These are phyloP conservation scores for Melanerpes formicivorus DNA, from an alignment of 2,113 vertebrate species.

Conservation along the genomic window DNA sequence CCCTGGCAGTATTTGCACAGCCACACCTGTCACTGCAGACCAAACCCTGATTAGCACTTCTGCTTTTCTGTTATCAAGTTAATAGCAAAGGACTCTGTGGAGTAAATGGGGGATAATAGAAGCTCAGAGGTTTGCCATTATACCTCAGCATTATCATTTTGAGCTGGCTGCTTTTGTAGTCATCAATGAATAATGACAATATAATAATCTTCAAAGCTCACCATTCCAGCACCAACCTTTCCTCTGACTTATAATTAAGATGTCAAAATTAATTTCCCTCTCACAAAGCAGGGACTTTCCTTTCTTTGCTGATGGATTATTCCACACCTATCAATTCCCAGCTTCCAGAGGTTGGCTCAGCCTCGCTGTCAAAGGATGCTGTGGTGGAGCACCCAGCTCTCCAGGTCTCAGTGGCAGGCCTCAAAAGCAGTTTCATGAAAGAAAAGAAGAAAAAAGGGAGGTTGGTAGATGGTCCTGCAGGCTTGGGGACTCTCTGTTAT, in stretches of 20 bases:
- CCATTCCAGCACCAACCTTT: slow-evolving; percentile 59
- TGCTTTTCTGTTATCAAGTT: slow-evolving; percentile 33
- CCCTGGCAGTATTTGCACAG: slow-evolving; percentile 10
- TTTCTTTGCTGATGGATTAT: slow-evolving; percentile 31
- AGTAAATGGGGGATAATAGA: slow-evolving; percentile 22
- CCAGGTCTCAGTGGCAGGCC: background rate
- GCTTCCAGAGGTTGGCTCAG: background rate
- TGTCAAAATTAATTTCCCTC: slow-evolving; percentile 66
- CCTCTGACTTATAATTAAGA: slow-evolving; percentile 69
- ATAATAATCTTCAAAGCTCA: slow-evolving; percentile 68
- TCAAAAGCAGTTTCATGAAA: background rate
- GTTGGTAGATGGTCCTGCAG: background rate
- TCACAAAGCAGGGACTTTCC: slow-evolving; percentile 44
- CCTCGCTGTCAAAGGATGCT: background rate
- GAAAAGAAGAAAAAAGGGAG: background rate
- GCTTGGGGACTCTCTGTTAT: background rate
- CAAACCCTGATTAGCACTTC: slow-evolving; percentile 11
- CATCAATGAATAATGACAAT: slow-evolving; percentile 71
- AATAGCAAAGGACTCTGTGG: slow-evolving; percentile 23
- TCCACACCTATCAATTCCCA: slow-evolving; percentile 42
- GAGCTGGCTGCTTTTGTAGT: slow-evolving; percentile 62
- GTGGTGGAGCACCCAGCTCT: background rate
- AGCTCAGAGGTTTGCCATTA: slow-evolving; percentile 31
- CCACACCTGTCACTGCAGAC: background rate
- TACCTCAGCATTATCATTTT: slow-evolving; percentile 38